These are phyloP conservation scores for Drosophila rellima DNA, from an alignment of 2,888 invertebrate species.

Conservation along the genomic window DNA sequence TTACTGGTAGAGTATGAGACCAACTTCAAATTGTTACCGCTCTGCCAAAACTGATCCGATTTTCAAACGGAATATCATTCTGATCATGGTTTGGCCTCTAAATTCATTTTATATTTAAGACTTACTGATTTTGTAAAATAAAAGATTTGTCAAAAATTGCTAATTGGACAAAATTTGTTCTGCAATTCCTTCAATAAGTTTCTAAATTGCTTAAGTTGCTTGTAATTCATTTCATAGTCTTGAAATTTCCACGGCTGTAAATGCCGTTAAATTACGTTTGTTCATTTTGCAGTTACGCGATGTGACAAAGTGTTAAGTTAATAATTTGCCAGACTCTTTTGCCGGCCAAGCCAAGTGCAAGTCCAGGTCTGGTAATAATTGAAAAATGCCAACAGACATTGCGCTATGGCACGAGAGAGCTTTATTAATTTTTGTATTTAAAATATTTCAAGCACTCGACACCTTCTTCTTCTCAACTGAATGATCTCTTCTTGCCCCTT, in stretches of 20 bases:
- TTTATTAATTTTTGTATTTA: conserved; percentile 81
- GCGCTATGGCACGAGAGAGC: conserved; percentile 73
- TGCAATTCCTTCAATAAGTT: background rate
- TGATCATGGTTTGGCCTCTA: no score
- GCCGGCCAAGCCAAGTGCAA: conserved; percentile 5
- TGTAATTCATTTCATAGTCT: background rate
- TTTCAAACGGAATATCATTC: no score
- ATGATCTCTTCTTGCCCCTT: background rate
- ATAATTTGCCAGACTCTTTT: conserved; percentile 58
- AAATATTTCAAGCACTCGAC: conserved; percentile 81
- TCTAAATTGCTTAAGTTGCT: background rate
- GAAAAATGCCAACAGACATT: conserved; percentile 75
- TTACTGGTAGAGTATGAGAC: no score
- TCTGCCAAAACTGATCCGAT: no score
- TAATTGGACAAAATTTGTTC: background rate
- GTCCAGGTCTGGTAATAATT: conserved; percentile 56
- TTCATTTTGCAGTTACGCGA: conserved; percentile 24
- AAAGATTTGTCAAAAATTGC: no score
- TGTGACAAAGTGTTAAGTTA: conserved; percentile 72
- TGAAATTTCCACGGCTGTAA: background rate
- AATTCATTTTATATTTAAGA: no score
- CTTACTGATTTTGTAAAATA: no score
- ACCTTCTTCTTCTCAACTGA: conserved; percentile 38
- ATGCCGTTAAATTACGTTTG: conserved; percentile 15
- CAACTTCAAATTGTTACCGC: no score